Percentiles rank a stretch among this genome's conserved stretches.
Conservation (phyloP, 2,888 invertebrate genomes). For the Microplitis deprimator region DNA sequence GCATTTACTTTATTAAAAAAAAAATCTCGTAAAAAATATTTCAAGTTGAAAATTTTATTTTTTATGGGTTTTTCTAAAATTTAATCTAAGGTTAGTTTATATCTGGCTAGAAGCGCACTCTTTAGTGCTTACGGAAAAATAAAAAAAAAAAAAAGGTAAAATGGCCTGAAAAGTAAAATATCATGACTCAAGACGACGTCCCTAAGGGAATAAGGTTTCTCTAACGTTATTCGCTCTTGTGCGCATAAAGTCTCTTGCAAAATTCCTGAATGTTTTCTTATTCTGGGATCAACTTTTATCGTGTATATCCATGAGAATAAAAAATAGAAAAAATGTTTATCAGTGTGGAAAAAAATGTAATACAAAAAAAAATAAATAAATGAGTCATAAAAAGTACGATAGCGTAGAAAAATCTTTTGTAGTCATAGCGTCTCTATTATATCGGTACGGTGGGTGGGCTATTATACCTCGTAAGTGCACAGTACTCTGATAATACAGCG, state of each 20-base stretch:
- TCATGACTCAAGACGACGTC: background rate
- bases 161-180: slow-evolving; percentile 12
- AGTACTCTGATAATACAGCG: slow-evolving; percentile 6
- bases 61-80: background rate
- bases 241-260: slow-evolving; percentile 27
- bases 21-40: background rate
- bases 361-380: background rate
- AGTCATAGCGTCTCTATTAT: slow-evolving; percentile 3
- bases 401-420: slow-evolving; percentile 7
- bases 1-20: no score
- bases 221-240: slow-evolving; percentile 28
- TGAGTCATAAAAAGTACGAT: background rate
- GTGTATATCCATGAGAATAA: slow-evolving; percentile 33
- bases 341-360: slow-evolving; percentile 8
- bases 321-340: slow-evolving; percentile 18
- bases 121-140: slow-evolving; percentile 7
- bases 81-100: background rate
- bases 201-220: slow-evolving; percentile 16
- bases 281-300: slow-evolving; percentile 33
- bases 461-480: background rate
- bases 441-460: background rate
- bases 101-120: background rate
- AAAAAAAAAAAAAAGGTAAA: slow-evolving; percentile 24
- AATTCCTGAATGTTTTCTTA: slow-evolving; percentile 30
- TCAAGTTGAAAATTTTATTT: background rate